These are phyloP conservation scores for Rhegmatorhina hoffmannsi DNA, from an alignment of 2,113 vertebrate genomes.

Conservation along the genomic window DNA sequence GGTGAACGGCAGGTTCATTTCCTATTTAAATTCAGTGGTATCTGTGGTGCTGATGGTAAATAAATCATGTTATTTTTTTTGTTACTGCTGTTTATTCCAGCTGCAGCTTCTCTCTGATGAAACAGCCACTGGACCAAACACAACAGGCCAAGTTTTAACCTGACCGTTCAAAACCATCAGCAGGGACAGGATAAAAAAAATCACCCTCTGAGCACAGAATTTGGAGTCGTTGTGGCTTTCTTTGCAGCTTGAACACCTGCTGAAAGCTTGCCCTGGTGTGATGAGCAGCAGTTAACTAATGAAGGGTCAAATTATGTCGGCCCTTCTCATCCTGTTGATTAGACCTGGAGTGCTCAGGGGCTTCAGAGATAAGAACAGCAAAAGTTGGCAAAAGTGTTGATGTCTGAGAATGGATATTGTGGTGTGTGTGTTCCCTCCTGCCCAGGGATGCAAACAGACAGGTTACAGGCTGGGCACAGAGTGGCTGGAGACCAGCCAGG, in stretches of 20 bases:
- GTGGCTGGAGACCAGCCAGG: too few species aligned
- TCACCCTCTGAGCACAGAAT: background rate
- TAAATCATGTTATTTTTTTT: background rate
- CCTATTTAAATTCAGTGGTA: conserved; percentile 42
- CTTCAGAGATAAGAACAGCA: background rate
- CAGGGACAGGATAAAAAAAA: background rate
- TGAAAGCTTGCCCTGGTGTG: background rate
- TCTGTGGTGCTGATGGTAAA: conserved; percentile 26
- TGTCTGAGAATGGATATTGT: background rate
- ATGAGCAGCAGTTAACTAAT: background rate
- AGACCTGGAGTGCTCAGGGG: background rate
- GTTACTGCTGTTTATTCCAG: background rate
- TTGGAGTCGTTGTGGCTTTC: background rate
- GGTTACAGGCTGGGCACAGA: too few species aligned
- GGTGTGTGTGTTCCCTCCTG: background rate
- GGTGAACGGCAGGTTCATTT: background rate
- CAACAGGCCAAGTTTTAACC: background rate
- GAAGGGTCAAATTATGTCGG: background rate
- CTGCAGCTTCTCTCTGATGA: background rate
- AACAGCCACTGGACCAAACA: background rate
- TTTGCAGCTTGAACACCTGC: background rate
- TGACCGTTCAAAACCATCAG: background rate
- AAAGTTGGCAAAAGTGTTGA: background rate
- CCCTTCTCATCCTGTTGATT: background rate
- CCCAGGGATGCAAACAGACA: background rate